Evolutionary conservation across 2,113 vertebrate species (phyloP), one percentile per base, ranked within the genome.

Genomic region (Rhagologus leucostigma): DNA sequence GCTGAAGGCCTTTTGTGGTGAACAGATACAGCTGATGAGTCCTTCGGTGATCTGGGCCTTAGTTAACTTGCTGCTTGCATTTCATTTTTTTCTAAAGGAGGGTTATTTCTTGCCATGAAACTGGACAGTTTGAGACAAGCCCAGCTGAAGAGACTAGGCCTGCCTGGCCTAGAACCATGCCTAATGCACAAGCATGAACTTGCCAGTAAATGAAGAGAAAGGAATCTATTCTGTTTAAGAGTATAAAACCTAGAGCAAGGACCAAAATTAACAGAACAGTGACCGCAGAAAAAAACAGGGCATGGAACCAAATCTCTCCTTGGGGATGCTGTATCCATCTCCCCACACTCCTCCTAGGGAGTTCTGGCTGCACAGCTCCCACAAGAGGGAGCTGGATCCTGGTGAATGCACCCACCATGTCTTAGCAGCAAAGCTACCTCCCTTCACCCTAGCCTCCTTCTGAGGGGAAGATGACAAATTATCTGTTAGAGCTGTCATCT

Each of bases 341-440:
- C 60, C 37, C 30, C 10, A 2, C 7, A 1, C 23, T 39, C 6
- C 27, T 50, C 9, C 18, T 50, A 5, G 6, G 9, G 3, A 19
- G 60, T 7, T 35, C 26, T 29, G 16, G 23, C 42, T 26, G 16
- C 0, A 0, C 82, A 16, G 64, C 64, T 87, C 47, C 85, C 67
- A 4, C 67, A 52, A 75, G 92, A 91, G 92, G 92, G 92, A 90
- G 92, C 78, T 16, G 67, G 53, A 56, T 49, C 37, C 82, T 33
- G 83, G 20, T 2, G 2, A 55, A 59, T 12, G 13, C 49, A 16
- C 52, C 24, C 39, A 17, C 17, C 7, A 0, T 2, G 29, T n/a
- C n/a, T 53, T 19, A 70, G 50, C 42, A 64, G 42, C 20, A 89
- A 24, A 55, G 49, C 57, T 5, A 8, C 64, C 14, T 42, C 39